Percentiles rank a stretch among this genome's conserved stretches.
phyloP scores from a whole-genome alignment of 64 coral and sea anemone genomes.

The Stichodactyla helianthus region DNA sequence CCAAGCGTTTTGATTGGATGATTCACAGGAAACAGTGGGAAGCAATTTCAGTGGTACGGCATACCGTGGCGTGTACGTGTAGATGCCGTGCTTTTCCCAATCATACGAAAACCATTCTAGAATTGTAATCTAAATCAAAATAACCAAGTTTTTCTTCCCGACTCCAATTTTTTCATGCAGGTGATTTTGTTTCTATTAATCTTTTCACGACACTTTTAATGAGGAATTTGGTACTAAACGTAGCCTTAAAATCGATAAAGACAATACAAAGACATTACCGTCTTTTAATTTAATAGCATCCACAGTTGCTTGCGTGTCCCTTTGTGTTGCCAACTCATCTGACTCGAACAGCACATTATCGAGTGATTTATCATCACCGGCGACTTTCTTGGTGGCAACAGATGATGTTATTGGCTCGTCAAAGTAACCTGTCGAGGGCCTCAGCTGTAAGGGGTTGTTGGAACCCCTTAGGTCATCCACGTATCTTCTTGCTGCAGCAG shows the following conservation, averaged over 20 bases:
- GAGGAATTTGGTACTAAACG: neutral
- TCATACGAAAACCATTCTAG: too few species aligned
- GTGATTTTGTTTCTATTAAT: too few species aligned
- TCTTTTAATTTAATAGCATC: constrained; percentile 48
- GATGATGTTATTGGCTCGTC: constrained; percentile 36
- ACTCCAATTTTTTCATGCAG: too few species aligned
- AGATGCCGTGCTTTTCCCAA: too few species aligned
- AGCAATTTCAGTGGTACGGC: too few species aligned
- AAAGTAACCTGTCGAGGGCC: neutral
- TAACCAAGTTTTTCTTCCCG: too few species aligned
- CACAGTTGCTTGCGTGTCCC: constrained; percentile 5
- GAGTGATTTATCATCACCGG: neutral
- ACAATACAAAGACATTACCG: neutral
- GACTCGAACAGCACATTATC: constrained; percentile 52
- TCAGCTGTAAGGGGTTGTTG: neutral
- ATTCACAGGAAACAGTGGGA: too few species aligned
- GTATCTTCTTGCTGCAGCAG: neutral
- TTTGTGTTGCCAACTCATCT: constrained; percentile 33
- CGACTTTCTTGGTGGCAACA: neutral
- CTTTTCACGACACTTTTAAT: too few species aligned
- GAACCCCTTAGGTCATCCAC: neutral
- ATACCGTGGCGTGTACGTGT: too few species aligned
- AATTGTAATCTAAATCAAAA: too few species aligned
- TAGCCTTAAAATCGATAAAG: neutral
- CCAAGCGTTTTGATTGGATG: too few species aligned